Percentiles rank a stretch among this genome's conserved stretches.
phyloP scores from a whole-genome alignment of 2,888 invertebrate genomes.

The Rotaria socialis region DNA sequence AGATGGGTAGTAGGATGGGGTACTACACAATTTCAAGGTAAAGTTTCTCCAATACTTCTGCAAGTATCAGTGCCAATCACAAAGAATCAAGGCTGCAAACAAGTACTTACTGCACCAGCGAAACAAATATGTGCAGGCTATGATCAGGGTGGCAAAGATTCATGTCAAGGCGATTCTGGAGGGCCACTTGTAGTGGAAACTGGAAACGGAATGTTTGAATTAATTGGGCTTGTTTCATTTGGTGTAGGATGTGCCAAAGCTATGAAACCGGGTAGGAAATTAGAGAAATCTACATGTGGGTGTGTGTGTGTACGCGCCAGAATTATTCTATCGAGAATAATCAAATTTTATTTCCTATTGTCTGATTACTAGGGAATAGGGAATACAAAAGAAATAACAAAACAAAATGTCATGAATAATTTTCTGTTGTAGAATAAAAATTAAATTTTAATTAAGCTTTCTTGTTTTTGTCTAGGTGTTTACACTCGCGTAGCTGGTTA shows the following conservation, averaged over 20 bases:
- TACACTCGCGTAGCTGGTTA: not conserved
- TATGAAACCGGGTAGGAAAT: not conserved
- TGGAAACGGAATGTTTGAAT: not conserved
- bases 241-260: not conserved
- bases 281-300: not conserved
- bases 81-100: not conserved
- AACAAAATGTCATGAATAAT: not conserved
- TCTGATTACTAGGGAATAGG: not conserved
- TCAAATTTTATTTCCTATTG: not conserved
- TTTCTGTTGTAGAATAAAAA: not conserved
- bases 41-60: not conserved
- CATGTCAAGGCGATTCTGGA: slow-evolving; percentile 8
- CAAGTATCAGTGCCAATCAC: not conserved
- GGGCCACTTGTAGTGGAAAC: not conserved
- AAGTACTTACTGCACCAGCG: not conserved
- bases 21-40: not conserved
- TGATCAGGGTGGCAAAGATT: not conserved
- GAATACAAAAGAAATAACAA: not conserved
- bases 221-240: slow-evolving; percentile 32
- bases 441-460: not conserved
- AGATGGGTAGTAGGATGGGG: not conserved
- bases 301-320: too few relatives aligned
- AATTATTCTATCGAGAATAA: not conserved
- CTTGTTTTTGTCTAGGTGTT: not conserved
- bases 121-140: slow-evolving; percentile 40